A percentile compares a stretch with the other conserved stretches of the same genome.
Evolutionary conservation across 2,888 invertebrate species (phyloP).

Genomic region (Coenonympha glycerion): DNA sequence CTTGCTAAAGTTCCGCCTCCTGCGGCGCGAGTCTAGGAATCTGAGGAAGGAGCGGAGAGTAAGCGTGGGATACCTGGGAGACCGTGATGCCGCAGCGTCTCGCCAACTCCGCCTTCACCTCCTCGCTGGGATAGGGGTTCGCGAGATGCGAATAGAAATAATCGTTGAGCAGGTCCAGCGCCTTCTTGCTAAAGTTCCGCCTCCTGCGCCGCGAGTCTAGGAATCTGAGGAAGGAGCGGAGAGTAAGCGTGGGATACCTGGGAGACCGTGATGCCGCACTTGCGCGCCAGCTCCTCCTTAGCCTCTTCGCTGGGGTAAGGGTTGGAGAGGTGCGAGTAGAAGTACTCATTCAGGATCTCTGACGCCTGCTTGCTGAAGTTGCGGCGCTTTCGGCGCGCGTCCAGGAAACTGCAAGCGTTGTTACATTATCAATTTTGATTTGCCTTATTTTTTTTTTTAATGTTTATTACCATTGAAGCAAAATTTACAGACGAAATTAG

Average conservation of each 20-base stretch:
- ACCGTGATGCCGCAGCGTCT: constrained; percentile 97
- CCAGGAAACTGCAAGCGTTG: constrained; percentile 78
- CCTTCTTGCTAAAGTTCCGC: constrained; percentile 97
- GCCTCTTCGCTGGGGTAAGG: constrained; percentile 99
- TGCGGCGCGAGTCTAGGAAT: constrained; percentile 81
- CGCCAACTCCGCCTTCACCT: constrained; percentile 97
- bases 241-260: constrained; percentile 78
- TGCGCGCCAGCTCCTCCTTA: constrained; percentile 98
- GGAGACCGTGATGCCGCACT: constrained; percentile 98
- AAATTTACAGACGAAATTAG: too few relatives aligned
- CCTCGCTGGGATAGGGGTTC: constrained; percentile 98
- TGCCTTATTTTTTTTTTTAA: background rate
- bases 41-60: background rate
- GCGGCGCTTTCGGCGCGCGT: constrained; percentile 91
- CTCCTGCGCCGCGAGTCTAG: constrained; percentile 85
- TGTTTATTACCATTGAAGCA: background rate
- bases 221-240: constrained; percentile 54
- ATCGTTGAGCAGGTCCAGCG: constrained; percentile 96
- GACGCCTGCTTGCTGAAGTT: constrained; percentile 99
- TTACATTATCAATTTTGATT: constrained; percentile 1
- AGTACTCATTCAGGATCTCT: constrained; percentile 99
- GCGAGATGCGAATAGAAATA: constrained; percentile 98
- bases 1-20: constrained; percentile 96
- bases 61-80: constrained; percentile 79
- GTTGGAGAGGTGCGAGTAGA: constrained; percentile 99